Percentiles rank a stretch among this genome's conserved stretches.
Conservation (phyloP, 2,888 invertebrate genomes). For the Caenorhabditis angaria region DNA sequence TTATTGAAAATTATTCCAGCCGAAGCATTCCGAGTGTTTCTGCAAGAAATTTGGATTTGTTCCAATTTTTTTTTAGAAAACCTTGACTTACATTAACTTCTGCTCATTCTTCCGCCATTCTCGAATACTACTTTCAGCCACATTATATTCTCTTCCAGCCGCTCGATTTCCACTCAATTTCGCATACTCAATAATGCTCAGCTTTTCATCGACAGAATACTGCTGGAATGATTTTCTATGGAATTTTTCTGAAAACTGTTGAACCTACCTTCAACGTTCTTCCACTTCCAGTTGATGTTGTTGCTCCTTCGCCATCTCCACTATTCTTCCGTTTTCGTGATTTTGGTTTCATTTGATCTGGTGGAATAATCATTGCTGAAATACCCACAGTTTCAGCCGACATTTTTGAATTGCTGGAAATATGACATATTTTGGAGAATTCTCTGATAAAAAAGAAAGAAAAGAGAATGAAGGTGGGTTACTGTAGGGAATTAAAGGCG, state of each 20-base stretch:
- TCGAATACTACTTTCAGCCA: conserved; percentile 69
- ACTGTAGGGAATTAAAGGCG: no score
- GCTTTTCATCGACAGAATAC: conserved; percentile 62
- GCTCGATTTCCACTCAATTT: conserved; percentile 61
- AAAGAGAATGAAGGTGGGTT: no score
- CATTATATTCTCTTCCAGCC: conserved; percentile 69
- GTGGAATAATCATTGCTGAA: neutral
- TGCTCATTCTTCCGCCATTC: conserved; percentile 71
- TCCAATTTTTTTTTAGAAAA: neutral
- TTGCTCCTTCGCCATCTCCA: neutral
- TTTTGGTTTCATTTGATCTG: neutral
- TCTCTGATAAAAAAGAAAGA: no score
- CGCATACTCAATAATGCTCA: conserved; percentile 62
- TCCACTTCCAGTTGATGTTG: neutral
- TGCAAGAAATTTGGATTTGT: neutral
- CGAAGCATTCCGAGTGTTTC: neutral
- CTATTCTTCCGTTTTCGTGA: neutral
- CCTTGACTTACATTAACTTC: conserved; percentile 49
- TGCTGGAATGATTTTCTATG: conserved; percentile 20
- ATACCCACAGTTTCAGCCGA: neutral
- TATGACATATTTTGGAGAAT: no score
- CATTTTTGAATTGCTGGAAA: no score
- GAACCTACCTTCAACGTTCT: neutral
- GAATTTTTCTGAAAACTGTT: neutral
- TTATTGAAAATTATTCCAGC: neutral